These are phyloP conservation scores for Acanthopleura granulata DNA, from an alignment of 2,888 invertebrate genomes.

Conservation along the genomic window DNA sequence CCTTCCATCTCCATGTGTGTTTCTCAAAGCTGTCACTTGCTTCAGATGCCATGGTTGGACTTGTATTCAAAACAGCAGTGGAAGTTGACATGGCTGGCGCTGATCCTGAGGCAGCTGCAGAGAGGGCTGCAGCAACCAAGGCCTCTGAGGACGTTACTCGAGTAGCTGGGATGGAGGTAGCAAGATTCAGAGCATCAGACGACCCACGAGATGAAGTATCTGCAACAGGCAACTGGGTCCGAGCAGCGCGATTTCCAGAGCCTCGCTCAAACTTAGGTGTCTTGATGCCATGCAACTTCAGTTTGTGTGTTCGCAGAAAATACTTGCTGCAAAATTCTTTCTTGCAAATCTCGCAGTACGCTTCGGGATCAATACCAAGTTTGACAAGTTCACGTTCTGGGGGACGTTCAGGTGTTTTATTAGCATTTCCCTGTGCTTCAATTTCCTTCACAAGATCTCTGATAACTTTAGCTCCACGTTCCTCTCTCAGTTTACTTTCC, in stretches of 20 bases:
- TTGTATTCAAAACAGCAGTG: background rate
- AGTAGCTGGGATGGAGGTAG: background rate
- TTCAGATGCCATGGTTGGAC: slow-evolving; percentile 18
- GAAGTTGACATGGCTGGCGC: background rate
- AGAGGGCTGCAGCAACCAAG: slow-evolving; percentile 16
- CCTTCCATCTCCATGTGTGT: slow-evolving; percentile 62
- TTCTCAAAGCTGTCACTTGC: slow-evolving; percentile 42
- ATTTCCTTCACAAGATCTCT: slow-evolving; percentile 23
- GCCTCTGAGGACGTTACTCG: slow-evolving; percentile 26
- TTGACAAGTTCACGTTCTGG: slow-evolving; percentile 63
- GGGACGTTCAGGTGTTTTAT: slow-evolving; percentile 41
- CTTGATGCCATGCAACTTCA: slow-evolving; percentile 96
- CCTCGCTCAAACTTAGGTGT: slow-evolving; percentile 35
- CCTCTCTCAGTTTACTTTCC: slow-evolving; percentile 26
- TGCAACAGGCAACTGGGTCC: background rate
- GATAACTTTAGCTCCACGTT: slow-evolving; percentile 24
- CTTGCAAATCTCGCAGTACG: slow-evolving; percentile 81
- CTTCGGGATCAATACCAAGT: slow-evolving; percentile 69
- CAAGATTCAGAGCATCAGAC: background rate
- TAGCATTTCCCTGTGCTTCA: slow-evolving; percentile 18
- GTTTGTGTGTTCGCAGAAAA: slow-evolving; percentile 96
- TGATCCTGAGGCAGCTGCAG: slow-evolving; percentile 11
- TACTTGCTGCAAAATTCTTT: slow-evolving; percentile 98
- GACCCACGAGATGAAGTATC: background rate
- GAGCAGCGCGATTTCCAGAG: slow-evolving; percentile 12